These are phyloP conservation scores for Phalacrocorax brasilianus DNA, from an alignment of 2,113 vertebrate species.

Conservation along the genomic window DNA sequence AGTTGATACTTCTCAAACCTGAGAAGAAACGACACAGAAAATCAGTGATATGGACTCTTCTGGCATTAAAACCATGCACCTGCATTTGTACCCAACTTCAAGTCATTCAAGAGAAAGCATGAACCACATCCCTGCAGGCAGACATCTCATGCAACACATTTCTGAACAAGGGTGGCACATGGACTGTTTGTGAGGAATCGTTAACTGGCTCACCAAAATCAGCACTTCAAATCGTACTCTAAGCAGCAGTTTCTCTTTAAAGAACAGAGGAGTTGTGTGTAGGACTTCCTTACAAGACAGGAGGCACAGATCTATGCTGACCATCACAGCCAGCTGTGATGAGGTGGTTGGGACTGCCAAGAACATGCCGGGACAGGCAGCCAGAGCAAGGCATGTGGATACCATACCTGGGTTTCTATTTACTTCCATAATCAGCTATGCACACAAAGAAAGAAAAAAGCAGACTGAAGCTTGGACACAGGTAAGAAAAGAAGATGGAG, in stretches of 20 bases:
- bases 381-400: not conserved
- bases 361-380: fast-evolving
- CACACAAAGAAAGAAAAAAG: not conserved
- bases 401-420: not conserved
- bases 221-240: not conserved
- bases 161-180: not conserved
- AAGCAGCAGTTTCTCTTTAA: not conserved
- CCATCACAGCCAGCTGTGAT: not conserved
- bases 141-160: not conserved
- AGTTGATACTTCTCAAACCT: not conserved
- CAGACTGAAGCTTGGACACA: not conserved
- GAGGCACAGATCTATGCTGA: not conserved
- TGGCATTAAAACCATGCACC: not conserved
- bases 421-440: not conserved
- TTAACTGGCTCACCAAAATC: not conserved
- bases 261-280: not conserved
- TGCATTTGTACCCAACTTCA: not conserved
- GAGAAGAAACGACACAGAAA: not conserved
- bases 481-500: not conserved
- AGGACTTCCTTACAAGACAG: not conserved
- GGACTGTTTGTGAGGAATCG: not conserved
- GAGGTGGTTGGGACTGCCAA: not conserved
- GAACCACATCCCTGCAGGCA: not conserved
- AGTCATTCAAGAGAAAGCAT: not conserved
- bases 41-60: not conserved